Evolutionary conservation across 2,888 invertebrate species (phyloP).

Genomic region (Drosophila anomalata): DNA sequence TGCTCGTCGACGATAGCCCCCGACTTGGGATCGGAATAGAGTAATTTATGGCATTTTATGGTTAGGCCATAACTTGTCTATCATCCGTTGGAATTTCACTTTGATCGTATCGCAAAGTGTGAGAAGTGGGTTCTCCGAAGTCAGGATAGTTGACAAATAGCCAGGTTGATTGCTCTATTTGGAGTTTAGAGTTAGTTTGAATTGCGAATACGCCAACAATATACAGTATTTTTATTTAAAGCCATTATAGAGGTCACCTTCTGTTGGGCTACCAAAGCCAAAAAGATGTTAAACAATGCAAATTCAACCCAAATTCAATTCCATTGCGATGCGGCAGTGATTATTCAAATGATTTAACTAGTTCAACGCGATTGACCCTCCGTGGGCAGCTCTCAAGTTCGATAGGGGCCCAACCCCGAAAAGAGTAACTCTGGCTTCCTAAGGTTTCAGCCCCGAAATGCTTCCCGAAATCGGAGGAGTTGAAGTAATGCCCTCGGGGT

Average conservation of each 20-base stretch:
- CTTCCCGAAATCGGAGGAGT: conserved; percentile 25
- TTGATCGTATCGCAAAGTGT: conserved; percentile 59
- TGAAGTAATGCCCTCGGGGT: conserved; percentile 27
- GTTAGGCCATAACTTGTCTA: conserved; percentile 64
- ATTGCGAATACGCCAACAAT: no score
- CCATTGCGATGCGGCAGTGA: conserved; percentile 39
- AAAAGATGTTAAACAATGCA: conserved; percentile 23
- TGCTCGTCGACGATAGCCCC: conserved; percentile 54
- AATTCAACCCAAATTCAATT: conserved; percentile 41
- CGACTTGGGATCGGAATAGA: conserved; percentile 61
- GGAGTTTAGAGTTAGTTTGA: neutral
- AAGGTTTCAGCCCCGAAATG: conserved; percentile 30
- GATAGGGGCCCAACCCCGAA: conserved; percentile 32
- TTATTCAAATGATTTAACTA: conserved; percentile 66
- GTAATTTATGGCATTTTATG: conserved; percentile 74
- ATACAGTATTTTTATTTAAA: neutral
- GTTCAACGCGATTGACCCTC: conserved; percentile 47
- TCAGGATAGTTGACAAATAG: conserved; percentile 32
- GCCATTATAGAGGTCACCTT: conserved; percentile 25
- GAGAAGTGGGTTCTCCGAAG: conserved; percentile 15
- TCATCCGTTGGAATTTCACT: conserved; percentile 63
- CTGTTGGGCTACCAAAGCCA: conserved; percentile 27
- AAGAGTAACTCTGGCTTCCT: conserved; percentile 24
- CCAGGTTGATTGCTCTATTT: conserved; percentile 36
- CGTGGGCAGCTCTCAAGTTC: conserved; percentile 44